These are phyloP conservation scores for Takifugu rubripes DNA, from an alignment of 2,797 vertebrate species.

Conservation along the genomic window DNA sequence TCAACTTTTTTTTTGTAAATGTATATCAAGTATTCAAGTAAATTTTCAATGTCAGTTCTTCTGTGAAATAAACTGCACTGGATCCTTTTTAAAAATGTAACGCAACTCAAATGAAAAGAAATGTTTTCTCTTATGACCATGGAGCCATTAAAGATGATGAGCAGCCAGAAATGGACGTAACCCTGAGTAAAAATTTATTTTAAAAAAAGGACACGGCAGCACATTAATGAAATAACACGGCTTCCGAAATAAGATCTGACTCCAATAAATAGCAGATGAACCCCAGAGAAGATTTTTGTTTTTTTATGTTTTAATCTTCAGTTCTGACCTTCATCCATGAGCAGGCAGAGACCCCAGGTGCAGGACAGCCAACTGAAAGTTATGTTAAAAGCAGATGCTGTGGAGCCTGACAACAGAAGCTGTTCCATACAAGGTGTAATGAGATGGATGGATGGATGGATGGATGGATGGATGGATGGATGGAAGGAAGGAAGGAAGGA, in stretches of 20 bases:
- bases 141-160: not conserved
- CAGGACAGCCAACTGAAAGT: slow-evolving; percentile 24
- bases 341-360: slow-evolving; percentile 20
- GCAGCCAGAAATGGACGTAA: slow-evolving; percentile 15
- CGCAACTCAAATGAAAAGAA: not conserved
- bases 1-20: too few species aligned
- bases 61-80: too few species aligned
- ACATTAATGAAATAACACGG: slow-evolving; percentile 17
- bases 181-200: not conserved
- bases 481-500: too few species aligned
- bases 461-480: too few species aligned
- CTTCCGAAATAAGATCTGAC: slow-evolving; percentile 6
- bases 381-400: slow-evolving; percentile 16
- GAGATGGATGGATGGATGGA: too few species aligned
- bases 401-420: slow-evolving; percentile 15
- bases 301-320: slow-evolving; percentile 15
- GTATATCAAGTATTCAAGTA: too few species aligned
- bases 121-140: not conserved
- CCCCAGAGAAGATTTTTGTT: not conserved
- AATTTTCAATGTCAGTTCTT: too few species aligned
- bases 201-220: slow-evolving; percentile 35
- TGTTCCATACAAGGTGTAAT: too few species aligned
- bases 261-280: slow-evolving; percentile 25
- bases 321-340: slow-evolving; percentile 25
- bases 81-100: too few species aligned